phyloP scores from a whole-genome alignment of 2,797 vertebrate genomes.

The Halcyon badia region DNA sequence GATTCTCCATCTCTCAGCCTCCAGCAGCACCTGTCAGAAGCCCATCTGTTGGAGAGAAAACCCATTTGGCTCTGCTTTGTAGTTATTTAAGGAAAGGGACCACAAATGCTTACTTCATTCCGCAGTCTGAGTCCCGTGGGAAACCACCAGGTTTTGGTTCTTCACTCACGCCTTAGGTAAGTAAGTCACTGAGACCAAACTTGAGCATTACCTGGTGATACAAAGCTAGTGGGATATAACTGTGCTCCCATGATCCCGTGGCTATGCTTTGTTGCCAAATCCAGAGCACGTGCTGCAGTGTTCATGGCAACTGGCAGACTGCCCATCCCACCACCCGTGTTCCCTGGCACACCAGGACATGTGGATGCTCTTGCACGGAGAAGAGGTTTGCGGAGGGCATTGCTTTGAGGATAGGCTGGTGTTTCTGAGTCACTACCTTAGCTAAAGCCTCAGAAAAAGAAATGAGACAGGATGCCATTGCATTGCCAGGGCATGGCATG shows the following conservation, averaged over 20 bases:
- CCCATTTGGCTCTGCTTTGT: background rate
- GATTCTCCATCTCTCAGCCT: slow-evolving; percentile 1
- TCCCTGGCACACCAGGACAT: background rate
- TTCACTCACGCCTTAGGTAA: background rate
- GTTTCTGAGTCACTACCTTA: background rate
- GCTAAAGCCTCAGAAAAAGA: background rate
- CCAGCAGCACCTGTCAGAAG: slow-evolving; percentile 21
- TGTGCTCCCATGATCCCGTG: background rate
- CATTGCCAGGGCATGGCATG: background rate
- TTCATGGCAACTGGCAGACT: background rate
- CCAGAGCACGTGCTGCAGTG: rapidly evolving
- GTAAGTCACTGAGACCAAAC: background rate
- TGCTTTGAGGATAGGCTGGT: background rate
- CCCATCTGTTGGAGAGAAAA: slow-evolving; percentile 29
- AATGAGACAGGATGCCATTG: background rate
- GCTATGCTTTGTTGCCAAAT: background rate
- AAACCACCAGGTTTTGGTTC: background rate
- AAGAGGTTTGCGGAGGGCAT: background rate
- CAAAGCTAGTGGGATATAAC: background rate
- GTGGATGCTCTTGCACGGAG: background rate
- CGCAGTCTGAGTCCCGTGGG: background rate
- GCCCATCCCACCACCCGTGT: background rate
- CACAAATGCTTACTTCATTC: background rate
- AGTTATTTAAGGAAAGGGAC: background rate
- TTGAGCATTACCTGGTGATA: background rate